These are phyloP conservation scores for Lottia scabra DNA, from an alignment of 2,888 invertebrate genomes.

Conservation along the genomic window DNA sequence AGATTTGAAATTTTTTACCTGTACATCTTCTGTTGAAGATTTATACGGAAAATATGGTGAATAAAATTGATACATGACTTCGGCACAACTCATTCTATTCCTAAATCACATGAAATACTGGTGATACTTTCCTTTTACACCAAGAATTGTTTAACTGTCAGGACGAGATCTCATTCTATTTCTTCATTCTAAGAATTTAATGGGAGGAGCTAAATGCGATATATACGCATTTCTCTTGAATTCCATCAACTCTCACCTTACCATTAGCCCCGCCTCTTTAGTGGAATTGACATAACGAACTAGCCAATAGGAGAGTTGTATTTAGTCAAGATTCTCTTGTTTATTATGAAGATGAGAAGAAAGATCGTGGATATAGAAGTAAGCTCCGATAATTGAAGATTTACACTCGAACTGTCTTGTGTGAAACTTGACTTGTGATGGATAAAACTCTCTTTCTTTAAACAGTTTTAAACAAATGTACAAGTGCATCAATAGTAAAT, in stretches of 20 bases:
- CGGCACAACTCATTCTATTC: constrained; percentile 36
- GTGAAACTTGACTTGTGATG: background rate
- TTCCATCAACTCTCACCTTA: constrained; percentile 1
- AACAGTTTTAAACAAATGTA: background rate
- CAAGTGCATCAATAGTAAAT: background rate
- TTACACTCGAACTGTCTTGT: too few species aligned
- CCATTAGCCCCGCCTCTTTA: constrained; percentile 6
- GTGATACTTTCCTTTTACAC: constrained; percentile 12
- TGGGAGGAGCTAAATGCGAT: constrained; percentile 13
- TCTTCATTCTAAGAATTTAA: constrained; percentile 21
- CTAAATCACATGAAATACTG: constrained; percentile 7
- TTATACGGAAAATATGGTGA: constrained; percentile 43
- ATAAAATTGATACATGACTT: constrained; percentile 45
- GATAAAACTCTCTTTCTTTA: background rate
- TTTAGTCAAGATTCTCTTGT: background rate
- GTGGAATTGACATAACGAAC: constrained; percentile 11
- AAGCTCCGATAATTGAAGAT: too few species aligned
- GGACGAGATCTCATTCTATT: constrained; percentile 17
- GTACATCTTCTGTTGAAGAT: constrained; percentile 34
- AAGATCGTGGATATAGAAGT: too few species aligned
- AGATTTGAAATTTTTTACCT: constrained; percentile 25
- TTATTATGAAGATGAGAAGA: too few species aligned
- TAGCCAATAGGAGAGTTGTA: constrained; percentile 7
- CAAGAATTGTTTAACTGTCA: constrained; percentile 14
- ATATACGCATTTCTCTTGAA: constrained; percentile 9